Evolutionary conservation across 2,888 invertebrate species (phyloP).

Genomic region (Scaeva pyrastri): DNA sequence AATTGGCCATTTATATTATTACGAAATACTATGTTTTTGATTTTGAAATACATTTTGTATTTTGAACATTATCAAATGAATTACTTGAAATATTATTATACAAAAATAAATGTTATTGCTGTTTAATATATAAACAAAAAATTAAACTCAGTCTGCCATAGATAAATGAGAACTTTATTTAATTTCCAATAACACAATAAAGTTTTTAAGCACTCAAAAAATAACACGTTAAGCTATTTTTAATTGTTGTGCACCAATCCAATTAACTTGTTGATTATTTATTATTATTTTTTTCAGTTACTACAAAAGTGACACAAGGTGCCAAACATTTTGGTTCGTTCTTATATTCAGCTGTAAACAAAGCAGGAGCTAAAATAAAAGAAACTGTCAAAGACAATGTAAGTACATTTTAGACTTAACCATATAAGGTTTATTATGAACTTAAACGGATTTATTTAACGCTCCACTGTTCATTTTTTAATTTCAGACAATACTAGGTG

Average conservation of each 20-base stretch:
- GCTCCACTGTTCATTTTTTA: neutral
- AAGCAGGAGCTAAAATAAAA: constrained; percentile 98
- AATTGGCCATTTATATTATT: neutral
- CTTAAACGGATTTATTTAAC: neutral
- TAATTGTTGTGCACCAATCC: neutral
- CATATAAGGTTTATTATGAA: too few species aligned
- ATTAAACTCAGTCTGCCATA: too few species aligned
- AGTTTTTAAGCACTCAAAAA: too few species aligned
- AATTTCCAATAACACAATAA: too few species aligned
- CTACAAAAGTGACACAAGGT: constrained; percentile 94
- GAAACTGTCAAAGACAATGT: constrained; percentile 98
- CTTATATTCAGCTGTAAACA: constrained; percentile 97
- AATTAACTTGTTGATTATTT: constrained; percentile 14
- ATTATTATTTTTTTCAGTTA: constrained; percentile 85
- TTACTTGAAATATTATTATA: too few species aligned
- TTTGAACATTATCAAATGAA: neutral
- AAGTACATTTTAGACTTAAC: too few species aligned
- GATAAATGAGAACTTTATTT: too few species aligned
- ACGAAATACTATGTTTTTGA: neutral
- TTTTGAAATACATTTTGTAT: neutral
- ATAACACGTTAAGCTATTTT: neutral
- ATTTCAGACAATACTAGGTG: constrained; percentile 95
- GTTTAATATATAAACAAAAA: too few species aligned
- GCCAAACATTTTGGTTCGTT: constrained; percentile 96
- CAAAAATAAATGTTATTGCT: too few species aligned